phyloP scores from a whole-genome alignment of 1,140 invertebrate genomes.

The Helicorthomorpha holstii region DNA sequence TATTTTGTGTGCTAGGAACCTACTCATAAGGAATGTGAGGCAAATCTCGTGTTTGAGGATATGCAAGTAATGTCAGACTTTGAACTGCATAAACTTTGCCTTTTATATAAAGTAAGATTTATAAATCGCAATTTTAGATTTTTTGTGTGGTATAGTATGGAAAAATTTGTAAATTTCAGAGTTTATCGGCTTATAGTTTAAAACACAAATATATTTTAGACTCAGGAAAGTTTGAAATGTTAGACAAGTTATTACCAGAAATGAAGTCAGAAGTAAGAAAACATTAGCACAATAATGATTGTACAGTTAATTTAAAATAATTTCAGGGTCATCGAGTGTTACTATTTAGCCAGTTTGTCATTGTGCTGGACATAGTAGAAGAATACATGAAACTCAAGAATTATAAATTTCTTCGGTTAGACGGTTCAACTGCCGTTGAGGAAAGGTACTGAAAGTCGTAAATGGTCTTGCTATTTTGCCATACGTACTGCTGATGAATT shows the following conservation, averaged over 20 bases:
- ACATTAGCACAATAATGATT: conserved; percentile 3
- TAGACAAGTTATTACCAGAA: conserved; percentile 29
- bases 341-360: conserved; percentile 89
- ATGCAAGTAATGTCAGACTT: conserved; percentile 76
- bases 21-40: conserved; percentile 58
- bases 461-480: too few relatives aligned
- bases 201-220: conserved; percentile 24
- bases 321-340: conserved; percentile 38
- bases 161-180: conserved; percentile 13
- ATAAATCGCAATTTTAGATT: too few relatives aligned
- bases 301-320: neutral
- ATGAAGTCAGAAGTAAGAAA: conserved; percentile 22
- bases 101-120: conserved; percentile 35
- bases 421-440: conserved; percentile 50
- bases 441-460: neutral
- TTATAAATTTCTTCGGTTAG: conserved; percentile 57
- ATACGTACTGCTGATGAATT: neutral
- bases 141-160: neutral
- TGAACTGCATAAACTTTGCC: conserved; percentile 64
- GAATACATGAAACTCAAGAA: conserved; percentile 57
- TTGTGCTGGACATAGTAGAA: conserved; percentile 77
- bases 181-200: conserved; percentile 22
- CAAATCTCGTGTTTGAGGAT: conserved; percentile 70
- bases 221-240: conserved; percentile 33
- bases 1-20: conserved; percentile 27